Conservation (phyloP, 2,888 invertebrate genomes). For the Thyatira batis region DNA sequence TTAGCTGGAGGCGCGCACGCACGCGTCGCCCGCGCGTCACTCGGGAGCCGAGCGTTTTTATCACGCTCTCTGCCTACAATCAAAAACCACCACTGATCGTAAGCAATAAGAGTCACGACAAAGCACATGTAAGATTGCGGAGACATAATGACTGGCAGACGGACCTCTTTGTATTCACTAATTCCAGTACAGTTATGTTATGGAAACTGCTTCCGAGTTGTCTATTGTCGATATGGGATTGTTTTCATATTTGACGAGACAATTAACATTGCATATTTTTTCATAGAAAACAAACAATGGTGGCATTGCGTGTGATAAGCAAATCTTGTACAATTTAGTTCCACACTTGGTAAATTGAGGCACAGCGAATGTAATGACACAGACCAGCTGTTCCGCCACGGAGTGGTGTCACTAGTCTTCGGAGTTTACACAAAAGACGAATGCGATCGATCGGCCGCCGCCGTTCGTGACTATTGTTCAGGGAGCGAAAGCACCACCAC, state of each 20-base stretch:
- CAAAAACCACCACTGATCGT: constrained; percentile 40
- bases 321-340: neutral
- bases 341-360: constrained; percentile 16
- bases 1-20: constrained; percentile 71
- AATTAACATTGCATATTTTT: constrained; percentile 23
- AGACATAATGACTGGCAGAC: constrained; percentile 46
- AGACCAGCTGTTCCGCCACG: constrained; percentile 40
- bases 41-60: constrained; percentile 51
- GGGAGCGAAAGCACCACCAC: constrained; percentile 65
- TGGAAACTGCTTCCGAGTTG: constrained; percentile 66
- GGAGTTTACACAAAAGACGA: constrained; percentile 62
- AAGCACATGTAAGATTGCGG: constrained; percentile 6
- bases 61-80: constrained; percentile 26
- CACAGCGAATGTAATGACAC: constrained; percentile 46
- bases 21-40: constrained; percentile 62
- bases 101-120: constrained; percentile 21
- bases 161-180: constrained; percentile 53
- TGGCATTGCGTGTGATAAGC: neutral
- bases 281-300: neutral
- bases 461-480: constrained; percentile 77
- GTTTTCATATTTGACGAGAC: constrained; percentile 31
- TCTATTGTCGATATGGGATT: constrained; percentile 38
- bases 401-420: constrained; percentile 46
- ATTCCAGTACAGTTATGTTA: constrained; percentile 67
- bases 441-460: constrained; percentile 63